Percentiles rank a stretch among this genome's conserved stretches.
Conservation (phyloP, 2,888 invertebrate genomes). For the Agriopis leucophaearia region DNA sequence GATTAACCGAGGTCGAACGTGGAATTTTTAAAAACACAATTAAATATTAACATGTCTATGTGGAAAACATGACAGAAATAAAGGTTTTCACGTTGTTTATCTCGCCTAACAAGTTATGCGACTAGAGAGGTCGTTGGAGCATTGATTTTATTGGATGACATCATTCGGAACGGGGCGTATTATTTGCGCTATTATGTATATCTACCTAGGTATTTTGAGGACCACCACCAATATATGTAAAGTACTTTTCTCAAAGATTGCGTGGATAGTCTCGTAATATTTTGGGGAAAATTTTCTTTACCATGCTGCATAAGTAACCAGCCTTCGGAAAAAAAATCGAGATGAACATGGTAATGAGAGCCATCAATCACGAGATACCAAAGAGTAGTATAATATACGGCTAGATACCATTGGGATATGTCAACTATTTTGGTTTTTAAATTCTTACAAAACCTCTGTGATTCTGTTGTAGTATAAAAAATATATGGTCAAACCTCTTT, state of each 20-base stretch:
- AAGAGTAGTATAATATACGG: too few species aligned
- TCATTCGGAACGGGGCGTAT: conserved; percentile 46
- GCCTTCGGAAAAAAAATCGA: too few species aligned
- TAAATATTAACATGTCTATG: conserved; percentile 6
- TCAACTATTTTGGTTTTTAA: not conserved
- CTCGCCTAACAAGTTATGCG: conserved; percentile 28
- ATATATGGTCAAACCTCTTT: too few species aligned
- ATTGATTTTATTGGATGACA: conserved; percentile 56
- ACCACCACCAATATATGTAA: not conserved
- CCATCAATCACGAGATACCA: too few species aligned
- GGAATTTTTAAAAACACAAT: conserved; percentile 20
- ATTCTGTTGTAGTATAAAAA: too few species aligned
- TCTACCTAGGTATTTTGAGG: not conserved
- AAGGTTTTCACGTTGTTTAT: conserved; percentile 19
- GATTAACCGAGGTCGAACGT: conserved; percentile 20
- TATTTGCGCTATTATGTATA: conserved; percentile 9
- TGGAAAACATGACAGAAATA: conserved; percentile 12
- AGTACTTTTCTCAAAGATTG: too few species aligned
- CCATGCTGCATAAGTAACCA: too few species aligned
- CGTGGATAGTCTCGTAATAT: too few species aligned
- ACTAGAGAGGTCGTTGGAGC: conserved; percentile 50
- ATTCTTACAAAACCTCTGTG: not conserved
- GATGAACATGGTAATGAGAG: too few species aligned
- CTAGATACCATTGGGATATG: too few species aligned
- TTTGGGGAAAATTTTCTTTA: too few species aligned